Base-by-base conservation (phyloP, 2,888 invertebrate genomes). In the Graphium colonna region DNA sequence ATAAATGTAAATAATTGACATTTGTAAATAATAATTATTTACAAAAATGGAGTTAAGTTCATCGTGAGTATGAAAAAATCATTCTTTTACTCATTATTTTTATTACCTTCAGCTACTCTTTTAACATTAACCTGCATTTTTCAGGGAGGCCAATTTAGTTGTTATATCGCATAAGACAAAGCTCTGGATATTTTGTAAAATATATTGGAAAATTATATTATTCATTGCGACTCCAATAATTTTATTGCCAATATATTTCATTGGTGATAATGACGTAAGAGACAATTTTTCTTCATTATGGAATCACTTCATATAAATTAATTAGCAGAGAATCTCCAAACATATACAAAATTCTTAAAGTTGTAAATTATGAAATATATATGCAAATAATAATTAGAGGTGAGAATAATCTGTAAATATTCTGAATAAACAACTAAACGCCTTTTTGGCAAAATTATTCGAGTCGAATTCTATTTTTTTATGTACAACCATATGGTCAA, bases 131-230 rank as follows among this genome's bases (percentile, higher is more conserved):
- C n/a, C 33, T 46, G 1, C 16, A 52, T 60, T 21, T 73, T 69
- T 21, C 73, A 85, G 85, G 1, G 79, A 77, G 57, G 67, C 69
- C 1, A 79, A 80, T 63, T 58, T 80, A 7, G 63, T 79, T 0
- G 75, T 79, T 47, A 60, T 74, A n/a, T 75, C 79, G 8, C 71
- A 61, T 51, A 69, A 67, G 55, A 69, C 31, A 12, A 53, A 70
- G 28, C 68, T 77, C 3, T 55, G 68, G 10, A 63, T 71, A 52
- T 79, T 79, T 57, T 74, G 64, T 40, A 81, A 70, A 51, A 58
- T 75, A 2, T 80, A 84, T 64, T 77, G 76, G 76, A 76, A 73
- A 54, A 67, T 60, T 36, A 44, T 81, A 10, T 61, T 79, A 1
- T 57, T 79, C 26, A 7, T 83, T 1, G 21, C 71, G 13, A 63